phyloP scores from a whole-genome alignment of 2,888 invertebrate species.

The Protodeltote pygarga region DNA sequence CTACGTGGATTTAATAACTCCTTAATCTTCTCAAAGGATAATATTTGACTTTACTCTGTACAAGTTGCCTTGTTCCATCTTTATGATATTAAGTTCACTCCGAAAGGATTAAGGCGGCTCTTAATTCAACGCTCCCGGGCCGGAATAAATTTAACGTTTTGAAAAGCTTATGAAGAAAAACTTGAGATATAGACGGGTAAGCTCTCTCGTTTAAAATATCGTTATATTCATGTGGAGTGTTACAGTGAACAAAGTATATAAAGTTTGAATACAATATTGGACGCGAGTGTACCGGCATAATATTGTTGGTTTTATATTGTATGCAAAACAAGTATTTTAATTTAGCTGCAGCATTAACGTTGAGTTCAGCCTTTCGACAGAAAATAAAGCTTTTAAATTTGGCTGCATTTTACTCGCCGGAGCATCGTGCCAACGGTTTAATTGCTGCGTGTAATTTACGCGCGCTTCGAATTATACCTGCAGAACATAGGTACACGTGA shows the following conservation, averaged over 20 bases:
- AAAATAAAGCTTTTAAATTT: conserved; percentile 55
- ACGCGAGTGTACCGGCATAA: conserved; percentile 65
- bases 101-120: conserved; percentile 84
- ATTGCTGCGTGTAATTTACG: conserved; percentile 62
- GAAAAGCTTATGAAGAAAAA: conserved; percentile 84
- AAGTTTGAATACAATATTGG: conserved; percentile 50
- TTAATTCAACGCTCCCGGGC: conserved; percentile 83
- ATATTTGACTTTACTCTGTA: conserved; percentile 84
- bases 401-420: conserved; percentile 58
- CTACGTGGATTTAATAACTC: conserved; percentile 76
- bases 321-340: conserved; percentile 54
- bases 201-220: conserved; percentile 66
- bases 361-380: conserved; percentile 51
- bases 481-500: conserved; percentile 44
- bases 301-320: conserved; percentile 58
- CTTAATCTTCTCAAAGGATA: conserved; percentile 80
- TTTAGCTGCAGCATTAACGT: conserved; percentile 42
- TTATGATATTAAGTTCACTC: conserved; percentile 85
- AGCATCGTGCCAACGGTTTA: conserved; percentile 60
- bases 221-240: conserved; percentile 52
- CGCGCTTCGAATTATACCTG: conserved; percentile 58
- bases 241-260: conserved; percentile 41
- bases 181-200: conserved; percentile 73
- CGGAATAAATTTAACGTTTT: conserved; percentile 84
- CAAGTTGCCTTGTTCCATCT: conserved; percentile 83